Percentiles rank a stretch among this genome's conserved stretches.
Evolutionary conservation across 2,888 invertebrate genomes (phyloP).

Genomic region (Lasioglossum vierecki): DNA sequence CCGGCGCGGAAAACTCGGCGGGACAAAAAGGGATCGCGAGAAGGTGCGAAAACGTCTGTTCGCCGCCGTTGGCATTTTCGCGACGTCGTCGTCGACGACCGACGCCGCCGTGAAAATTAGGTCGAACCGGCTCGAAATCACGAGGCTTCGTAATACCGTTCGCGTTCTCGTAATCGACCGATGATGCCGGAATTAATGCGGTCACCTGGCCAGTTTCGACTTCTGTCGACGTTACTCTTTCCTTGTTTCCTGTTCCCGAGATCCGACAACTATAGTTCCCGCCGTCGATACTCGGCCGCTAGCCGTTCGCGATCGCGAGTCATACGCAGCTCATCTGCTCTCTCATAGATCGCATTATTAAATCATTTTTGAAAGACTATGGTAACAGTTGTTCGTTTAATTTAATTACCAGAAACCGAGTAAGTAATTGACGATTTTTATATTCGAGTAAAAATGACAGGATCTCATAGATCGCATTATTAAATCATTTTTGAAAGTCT

Average conservation of each 20-base stretch:
- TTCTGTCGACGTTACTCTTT: conserved; percentile 16
- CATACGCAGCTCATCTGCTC: neutral
- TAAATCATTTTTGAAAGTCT: neutral
- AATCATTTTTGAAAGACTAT: neutral
- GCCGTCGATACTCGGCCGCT: neutral
- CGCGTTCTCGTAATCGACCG: conserved; percentile 32
- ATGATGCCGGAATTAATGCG: conserved; percentile 49
- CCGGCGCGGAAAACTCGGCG: neutral
- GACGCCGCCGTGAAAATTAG: conserved; percentile 43
- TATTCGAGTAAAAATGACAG: no score
- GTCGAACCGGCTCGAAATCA: conserved; percentile 61
- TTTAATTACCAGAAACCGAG: neutral
- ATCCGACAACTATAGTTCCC: neutral
- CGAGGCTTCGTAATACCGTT: conserved; percentile 30
- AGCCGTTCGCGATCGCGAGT: neutral
- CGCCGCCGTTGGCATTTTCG: neutral
- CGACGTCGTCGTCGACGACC: neutral
- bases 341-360: neutral
- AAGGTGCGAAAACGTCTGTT: neutral
- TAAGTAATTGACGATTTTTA: no score
- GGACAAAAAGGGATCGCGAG: neutral
- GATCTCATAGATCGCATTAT: neutral
- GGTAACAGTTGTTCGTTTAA: neutral
- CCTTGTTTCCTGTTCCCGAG: neutral
- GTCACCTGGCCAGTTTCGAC: conserved; percentile 29